Conservation (phyloP, 1,140 invertebrate species). For the Tetragnatha versicolor region DNA sequence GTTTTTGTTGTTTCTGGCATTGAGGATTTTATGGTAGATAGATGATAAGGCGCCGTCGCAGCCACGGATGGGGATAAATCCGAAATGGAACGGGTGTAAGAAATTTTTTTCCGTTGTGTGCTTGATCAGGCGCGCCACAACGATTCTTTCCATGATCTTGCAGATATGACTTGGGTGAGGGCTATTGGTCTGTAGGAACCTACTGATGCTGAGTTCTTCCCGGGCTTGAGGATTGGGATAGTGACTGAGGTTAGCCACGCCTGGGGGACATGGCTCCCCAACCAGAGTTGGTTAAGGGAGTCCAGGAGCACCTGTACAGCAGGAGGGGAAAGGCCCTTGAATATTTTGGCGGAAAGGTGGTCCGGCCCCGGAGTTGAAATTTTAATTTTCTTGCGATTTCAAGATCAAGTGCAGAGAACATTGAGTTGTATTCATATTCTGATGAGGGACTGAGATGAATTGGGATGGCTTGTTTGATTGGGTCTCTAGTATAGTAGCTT, state of each 20-base stretch:
- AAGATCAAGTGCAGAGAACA: background rate
- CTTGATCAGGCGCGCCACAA: background rate
- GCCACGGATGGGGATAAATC: too few relatives aligned
- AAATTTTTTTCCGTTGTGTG: background rate
- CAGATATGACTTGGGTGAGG: background rate
- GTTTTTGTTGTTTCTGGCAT: too few relatives aligned
- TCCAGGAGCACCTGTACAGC: background rate
- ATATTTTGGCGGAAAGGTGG: background rate
- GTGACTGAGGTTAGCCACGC: background rate
- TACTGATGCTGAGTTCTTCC: background rate
- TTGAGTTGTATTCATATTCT: background rate
- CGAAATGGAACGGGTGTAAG: too few relatives aligned
- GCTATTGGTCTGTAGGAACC: background rate
- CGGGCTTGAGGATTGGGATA: background rate
- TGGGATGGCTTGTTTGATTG: background rate
- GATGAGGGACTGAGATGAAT: background rate
- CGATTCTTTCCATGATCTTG: background rate
- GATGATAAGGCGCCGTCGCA: too few relatives aligned
- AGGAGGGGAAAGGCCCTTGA: background rate
- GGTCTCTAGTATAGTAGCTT: background rate
- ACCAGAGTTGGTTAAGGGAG: background rate
- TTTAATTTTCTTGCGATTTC: background rate
- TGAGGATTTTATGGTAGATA: too few relatives aligned
- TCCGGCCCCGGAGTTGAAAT: background rate
- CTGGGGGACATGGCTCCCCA: background rate